Evolutionary conservation across 2,113 vertebrate genomes (phyloP).

Genomic region (Gallinago jamesoni): DNA sequence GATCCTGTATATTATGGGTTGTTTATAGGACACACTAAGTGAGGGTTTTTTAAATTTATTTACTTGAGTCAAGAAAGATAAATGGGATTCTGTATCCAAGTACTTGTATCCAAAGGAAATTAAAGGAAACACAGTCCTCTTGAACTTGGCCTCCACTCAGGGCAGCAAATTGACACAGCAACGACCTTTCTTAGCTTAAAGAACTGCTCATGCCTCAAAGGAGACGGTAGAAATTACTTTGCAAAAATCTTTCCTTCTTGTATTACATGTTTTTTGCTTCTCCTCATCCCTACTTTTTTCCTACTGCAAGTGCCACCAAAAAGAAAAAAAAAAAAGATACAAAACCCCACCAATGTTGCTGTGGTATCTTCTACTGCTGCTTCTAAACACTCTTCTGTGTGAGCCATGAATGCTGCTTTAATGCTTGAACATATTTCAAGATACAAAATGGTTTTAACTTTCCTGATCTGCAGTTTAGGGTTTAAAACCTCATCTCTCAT

Average conservation of each 20-base stretch:
- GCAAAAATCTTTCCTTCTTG: not conserved
- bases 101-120: slow-evolving; percentile 3
- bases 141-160: slow-evolving; percentile 5
- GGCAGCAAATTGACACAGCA: not conserved
- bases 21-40: not conserved
- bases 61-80: slow-evolving; percentile 30
- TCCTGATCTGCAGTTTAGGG: not conserved
- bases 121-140: not conserved
- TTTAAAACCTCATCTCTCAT: slow-evolving; percentile 21
- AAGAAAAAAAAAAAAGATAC: not conserved
- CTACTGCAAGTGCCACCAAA: not conserved
- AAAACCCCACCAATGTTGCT: not conserved
- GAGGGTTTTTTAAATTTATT: not conserved
- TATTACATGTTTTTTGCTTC: not conserved
- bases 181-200: slow-evolving; percentile 10
- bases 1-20: not conserved
- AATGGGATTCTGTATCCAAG: not conserved
- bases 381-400: not conserved
- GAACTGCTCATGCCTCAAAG: not conserved
- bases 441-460: not conserved
- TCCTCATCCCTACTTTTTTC: not conserved
- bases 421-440: not conserved
- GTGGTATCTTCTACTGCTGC: not conserved
- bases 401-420: not conserved
- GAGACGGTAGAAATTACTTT: not conserved